Conservation (phyloP, 1,140 invertebrate genomes). For the Pachyrhynchus sulphureomaculatus region DNA sequence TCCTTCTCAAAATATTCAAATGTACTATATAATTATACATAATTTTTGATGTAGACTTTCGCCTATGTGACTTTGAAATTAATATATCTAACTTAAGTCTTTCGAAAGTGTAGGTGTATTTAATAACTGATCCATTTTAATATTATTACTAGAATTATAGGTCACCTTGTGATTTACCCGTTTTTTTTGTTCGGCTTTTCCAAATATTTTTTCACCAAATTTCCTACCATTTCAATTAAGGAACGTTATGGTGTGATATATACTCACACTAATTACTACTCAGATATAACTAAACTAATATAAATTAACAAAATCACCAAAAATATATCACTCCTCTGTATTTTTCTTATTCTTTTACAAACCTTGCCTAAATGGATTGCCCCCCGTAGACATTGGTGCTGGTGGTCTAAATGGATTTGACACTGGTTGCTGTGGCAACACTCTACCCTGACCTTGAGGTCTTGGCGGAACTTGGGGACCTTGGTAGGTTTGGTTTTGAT, state of each 20-base stretch:
- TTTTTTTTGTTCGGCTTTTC: background rate
- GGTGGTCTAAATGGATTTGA: conserved; percentile 59
- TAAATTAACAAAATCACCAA: background rate
- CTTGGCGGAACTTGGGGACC: conserved; percentile 46
- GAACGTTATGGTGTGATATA: too few species aligned
- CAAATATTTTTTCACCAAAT: too few species aligned
- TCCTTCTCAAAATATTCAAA: too few species aligned
- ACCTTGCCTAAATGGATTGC: conserved; percentile 57
- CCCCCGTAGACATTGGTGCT: conserved; percentile 42
- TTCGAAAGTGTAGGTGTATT: too few species aligned
- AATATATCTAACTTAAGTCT: too few species aligned
- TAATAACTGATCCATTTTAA: too few species aligned
- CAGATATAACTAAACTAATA: background rate
- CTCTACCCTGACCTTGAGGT: conserved; percentile 30
- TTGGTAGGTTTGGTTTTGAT: conserved; percentile 53
- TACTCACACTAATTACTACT: background rate
- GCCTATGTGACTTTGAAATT: too few species aligned
- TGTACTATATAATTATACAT: too few species aligned
- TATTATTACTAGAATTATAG: too few species aligned
- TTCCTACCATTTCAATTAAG: too few species aligned
- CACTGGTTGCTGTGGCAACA: conserved; percentile 40
- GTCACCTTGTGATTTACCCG: too few species aligned
- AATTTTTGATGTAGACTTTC: too few species aligned
- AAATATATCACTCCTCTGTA: background rate
- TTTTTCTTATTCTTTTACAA: conserved; percentile 35